Conservation (phyloP, 2,888 invertebrate genomes). For the Punctoribates punctum region DNA sequence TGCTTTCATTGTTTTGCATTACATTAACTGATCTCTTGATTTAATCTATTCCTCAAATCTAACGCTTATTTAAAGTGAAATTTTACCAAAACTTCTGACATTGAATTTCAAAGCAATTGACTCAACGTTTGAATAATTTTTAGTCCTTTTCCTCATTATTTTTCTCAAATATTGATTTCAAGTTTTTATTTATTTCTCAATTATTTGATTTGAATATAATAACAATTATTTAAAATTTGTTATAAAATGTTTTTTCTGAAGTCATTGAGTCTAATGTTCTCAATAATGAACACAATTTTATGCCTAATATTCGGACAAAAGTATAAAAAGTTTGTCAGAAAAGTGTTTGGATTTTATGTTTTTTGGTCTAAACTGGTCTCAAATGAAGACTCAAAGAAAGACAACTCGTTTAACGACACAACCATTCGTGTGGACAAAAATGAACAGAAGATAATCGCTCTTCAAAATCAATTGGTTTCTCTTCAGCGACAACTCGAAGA, state of each 20-base stretch:
- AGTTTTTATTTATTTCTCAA: no score
- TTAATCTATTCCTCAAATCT: not conserved
- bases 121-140: no score
- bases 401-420: not conserved
- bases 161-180: no score
- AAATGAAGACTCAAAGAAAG: not conserved
- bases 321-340: not conserved
- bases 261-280: not conserved
- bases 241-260: no score
- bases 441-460: not conserved
- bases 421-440: not conserved
- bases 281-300: not conserved
- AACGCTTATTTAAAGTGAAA: not conserved
- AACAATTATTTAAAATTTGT: not conserved
- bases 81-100: not conserved
- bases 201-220: not conserved
- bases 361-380: not conserved
- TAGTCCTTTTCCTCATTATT: no score
- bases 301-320: not conserved
- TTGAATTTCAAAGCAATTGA: not conserved
- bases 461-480: slow-evolving; percentile 13
- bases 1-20: no score
- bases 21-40: no score
- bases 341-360: not conserved
- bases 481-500: slow-evolving; percentile 7